Percentiles rank a stretch among this genome's conserved stretches.
These are phyloP conservation scores for Solenopsis fugax DNA, from an alignment of 1,140 invertebrate genomes.

Conservation along the genomic window DNA sequence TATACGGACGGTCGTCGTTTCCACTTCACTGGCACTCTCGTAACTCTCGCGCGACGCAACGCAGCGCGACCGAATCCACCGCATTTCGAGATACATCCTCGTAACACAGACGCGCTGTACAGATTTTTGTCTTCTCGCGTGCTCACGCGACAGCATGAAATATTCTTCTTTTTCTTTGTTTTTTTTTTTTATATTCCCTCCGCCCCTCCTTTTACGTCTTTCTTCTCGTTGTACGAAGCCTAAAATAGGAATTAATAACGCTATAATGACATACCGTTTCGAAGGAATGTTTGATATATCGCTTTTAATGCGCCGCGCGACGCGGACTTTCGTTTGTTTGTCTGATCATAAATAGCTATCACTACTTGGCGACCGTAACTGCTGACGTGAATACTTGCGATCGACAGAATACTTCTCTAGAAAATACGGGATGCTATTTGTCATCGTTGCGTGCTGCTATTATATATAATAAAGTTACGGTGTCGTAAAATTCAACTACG, in stretches of 20 bases:
- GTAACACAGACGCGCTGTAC: background rate
- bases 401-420: slow-evolving; percentile 2
- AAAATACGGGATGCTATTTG: background rate
- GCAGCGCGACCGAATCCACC: background rate
- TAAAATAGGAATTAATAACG: slow-evolving; percentile 31
- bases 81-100: slow-evolving; percentile 11
- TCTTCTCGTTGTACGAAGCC: background rate
- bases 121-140: slow-evolving; percentile 23
- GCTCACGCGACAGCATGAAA: background rate
- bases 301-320: slow-evolving; percentile 5
- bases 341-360: slow-evolving; percentile 27
- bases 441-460: background rate
- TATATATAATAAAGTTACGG: background rate
- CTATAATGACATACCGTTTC: background rate
- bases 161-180: background rate
- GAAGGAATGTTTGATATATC: slow-evolving; percentile 12
- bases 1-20: background rate
- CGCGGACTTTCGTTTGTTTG: slow-evolving; percentile 20
- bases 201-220: background rate
- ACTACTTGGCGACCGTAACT: slow-evolving; percentile 47
- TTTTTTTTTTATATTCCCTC: too few relatives aligned
- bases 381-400: slow-evolving; percentile 8
- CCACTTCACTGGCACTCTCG: background rate
- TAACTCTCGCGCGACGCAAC: background rate
- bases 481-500: too few relatives aligned